A percentile compares a stretch with the other conserved stretches of the same genome.
Evolutionary conservation across 2,888 invertebrate species (phyloP).

Genomic region (Lampropteryx suffumata): DNA sequence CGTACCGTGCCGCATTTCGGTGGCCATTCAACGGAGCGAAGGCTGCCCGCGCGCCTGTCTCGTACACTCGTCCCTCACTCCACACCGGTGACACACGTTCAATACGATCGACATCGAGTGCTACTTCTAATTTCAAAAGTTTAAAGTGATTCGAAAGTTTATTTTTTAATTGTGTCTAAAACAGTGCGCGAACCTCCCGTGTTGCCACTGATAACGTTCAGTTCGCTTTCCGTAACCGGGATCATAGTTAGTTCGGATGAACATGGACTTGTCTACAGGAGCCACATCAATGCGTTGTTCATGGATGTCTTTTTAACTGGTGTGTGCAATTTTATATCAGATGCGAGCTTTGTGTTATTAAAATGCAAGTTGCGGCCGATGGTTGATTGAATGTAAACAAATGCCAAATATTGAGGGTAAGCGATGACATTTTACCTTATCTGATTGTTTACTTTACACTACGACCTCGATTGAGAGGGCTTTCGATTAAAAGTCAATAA

Average conservation of each 20-base stretch:
- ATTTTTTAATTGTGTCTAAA: slow-evolving; percentile 24
- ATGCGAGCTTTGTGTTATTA: slow-evolving; percentile 33
- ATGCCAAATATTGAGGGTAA: slow-evolving; percentile 50
- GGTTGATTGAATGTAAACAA: slow-evolving; percentile 51
- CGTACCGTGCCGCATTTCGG: slow-evolving; percentile 80
- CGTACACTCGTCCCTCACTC: slow-evolving; percentile 67
- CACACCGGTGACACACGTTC: slow-evolving; percentile 65
- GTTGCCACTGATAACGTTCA: slow-evolving; percentile 54
- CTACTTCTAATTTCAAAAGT: slow-evolving; percentile 37
- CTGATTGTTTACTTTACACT: slow-evolving; percentile 39
- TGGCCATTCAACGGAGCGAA: slow-evolving; percentile 79
- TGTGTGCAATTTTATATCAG: slow-evolving; percentile 62
- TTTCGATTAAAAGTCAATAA: slow-evolving; percentile 21
- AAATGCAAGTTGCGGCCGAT: slow-evolving; percentile 42
- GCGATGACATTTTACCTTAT: slow-evolving; percentile 44
- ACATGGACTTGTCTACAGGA: slow-evolving; percentile 80
- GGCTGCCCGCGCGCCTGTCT: slow-evolving; percentile 80
- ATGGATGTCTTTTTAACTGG: slow-evolving; percentile 83
- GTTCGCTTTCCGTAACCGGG: slow-evolving; percentile 51
- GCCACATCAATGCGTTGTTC: slow-evolving; percentile 80
- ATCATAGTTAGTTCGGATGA: slow-evolving; percentile 63
- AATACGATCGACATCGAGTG: slow-evolving; percentile 51
- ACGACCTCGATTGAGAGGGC: slow-evolving; percentile 7
- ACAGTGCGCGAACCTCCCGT: slow-evolving; percentile 46
- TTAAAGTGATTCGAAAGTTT: slow-evolving; percentile 6